phyloP scores from a whole-genome alignment of 2,113 vertebrate species.

The Microcebus murinus region DNA sequence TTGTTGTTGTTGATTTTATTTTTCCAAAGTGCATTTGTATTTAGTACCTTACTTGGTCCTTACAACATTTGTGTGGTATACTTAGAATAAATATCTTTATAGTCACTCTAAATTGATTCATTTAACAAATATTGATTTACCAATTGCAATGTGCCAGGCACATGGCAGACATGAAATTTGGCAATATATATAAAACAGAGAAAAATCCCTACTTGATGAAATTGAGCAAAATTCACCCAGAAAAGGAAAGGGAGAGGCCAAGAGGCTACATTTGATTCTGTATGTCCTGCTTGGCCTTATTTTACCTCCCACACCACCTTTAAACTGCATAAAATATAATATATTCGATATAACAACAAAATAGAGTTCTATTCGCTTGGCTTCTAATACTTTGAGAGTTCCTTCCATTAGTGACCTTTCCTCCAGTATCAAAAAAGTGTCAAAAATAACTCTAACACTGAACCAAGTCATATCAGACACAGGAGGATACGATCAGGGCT shows the following conservation, averaged over 20 bases:
- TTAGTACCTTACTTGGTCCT: not conserved
- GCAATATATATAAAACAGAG: not conserved
- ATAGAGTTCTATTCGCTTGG: not conserved
- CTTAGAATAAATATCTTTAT: conserved; percentile 31
- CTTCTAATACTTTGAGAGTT: not conserved
- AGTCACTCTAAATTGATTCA: not conserved
- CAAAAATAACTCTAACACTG: not conserved
- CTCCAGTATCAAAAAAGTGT: not conserved
- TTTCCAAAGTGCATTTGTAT: not conserved
- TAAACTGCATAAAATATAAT: not conserved
- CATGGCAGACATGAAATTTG: not conserved
- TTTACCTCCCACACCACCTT: not conserved
- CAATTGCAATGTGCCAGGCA: not conserved
- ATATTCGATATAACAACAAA: not conserved
- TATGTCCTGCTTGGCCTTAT: not conserved
- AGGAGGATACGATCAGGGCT: not conserved
- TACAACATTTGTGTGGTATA: not conserved
- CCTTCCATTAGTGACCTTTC: not conserved
- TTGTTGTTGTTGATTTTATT: conserved; percentile 13
- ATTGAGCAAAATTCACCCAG: not conserved
- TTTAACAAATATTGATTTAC: conserved; percentile 13
- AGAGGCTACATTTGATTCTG: not conserved
- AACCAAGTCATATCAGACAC: not conserved
- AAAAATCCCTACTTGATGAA: conserved; percentile 1
- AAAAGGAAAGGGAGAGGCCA: not conserved